Base-by-base conservation (phyloP, 2,888 invertebrate species). In the Drosophila leonis region DNA sequence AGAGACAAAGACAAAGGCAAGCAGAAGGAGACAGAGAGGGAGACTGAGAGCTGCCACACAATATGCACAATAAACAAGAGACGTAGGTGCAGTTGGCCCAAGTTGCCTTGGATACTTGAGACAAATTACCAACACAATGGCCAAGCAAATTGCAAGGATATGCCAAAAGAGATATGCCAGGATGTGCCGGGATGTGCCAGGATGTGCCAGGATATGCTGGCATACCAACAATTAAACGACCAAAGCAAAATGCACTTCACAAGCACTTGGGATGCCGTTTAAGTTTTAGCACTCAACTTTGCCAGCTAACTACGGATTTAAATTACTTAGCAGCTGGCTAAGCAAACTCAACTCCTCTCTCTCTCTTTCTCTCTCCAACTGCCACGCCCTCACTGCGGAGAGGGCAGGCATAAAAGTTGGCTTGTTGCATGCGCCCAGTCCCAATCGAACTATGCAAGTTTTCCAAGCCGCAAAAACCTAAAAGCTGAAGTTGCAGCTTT, bases 261-360 rank as follows among this genome's bases (percentile, higher is more conserved):
- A 65, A 73, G 60, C 65, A 75, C 77, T 80, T 71, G 42, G 57
- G 64, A 68, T 69, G 55, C 72, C 78, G 68, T 83, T 83, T 90
- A 83, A 85, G 90, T 85, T 90, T 80, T 80, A 70, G 72, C 87
- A 88, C 89, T 65, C 75, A 83, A 89, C 72, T 84, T 84, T 83
- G 56, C 48, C 65, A 71, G 69, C 85, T 52, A 82, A 83, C 82
- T 88, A 79, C 76, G 72, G 80, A 76, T 85, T 84, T 88, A 90
- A 90, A 84, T 84, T 85, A 82, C 90, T 85, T 74, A 77, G 39
- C 70, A 73, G 72, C 63, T 20, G 39, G 54, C 27, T 29, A 27
- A 39, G 54, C 54, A 9, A 37, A 6, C 5, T 1, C 49, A 29
- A 10, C 10, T 0, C 1, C n/a, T 4, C 46, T n/a, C n/a, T n/a